A percentile compares a stretch with the other conserved stretches of the same genome.
phyloP scores from a whole-genome alignment of 2,113 vertebrate species.

The Sisor rabdophorus region DNA sequence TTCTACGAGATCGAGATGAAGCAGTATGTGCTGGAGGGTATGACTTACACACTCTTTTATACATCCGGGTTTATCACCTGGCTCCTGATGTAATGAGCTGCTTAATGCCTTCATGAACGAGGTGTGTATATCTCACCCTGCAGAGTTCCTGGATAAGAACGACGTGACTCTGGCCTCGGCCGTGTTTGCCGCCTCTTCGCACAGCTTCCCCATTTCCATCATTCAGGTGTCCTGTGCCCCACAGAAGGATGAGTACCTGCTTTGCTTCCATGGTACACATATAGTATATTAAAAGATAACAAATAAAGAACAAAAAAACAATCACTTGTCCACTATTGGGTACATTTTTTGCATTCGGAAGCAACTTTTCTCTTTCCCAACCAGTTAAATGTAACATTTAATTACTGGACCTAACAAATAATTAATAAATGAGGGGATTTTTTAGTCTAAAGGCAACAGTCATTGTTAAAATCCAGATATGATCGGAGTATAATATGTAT shows the following conservation, averaged over 20 bases:
- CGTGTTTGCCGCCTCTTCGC: slow-evolving; percentile 90
- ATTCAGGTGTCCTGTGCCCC: slow-evolving; percentile 89
- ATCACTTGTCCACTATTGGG: no score
- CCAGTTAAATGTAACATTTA: no score
- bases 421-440: no score
- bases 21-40: slow-evolving; percentile 94
- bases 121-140: background rate
- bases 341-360: no score
- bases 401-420: no score
- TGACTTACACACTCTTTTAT: slow-evolving; percentile 22
- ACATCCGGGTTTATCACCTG: background rate
- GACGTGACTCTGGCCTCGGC: slow-evolving; percentile 92
- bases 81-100: background rate
- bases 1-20: slow-evolving; percentile 99
- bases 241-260: slow-evolving; percentile 94
- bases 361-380: no score
- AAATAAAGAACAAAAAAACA: no score
- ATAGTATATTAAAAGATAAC: no score
- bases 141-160: slow-evolving; percentile 98
- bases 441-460: no score
- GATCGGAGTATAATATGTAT: no score
- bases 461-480: no score
- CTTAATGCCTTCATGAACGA: slow-evolving; percentile 6
- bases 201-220: slow-evolving; percentile 96
- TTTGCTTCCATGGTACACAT: slow-evolving; percentile 91